Evolutionary conservation across 2,797 vertebrate species (phyloP).

Genomic region (Hydrocynus forskahlii): DNA sequence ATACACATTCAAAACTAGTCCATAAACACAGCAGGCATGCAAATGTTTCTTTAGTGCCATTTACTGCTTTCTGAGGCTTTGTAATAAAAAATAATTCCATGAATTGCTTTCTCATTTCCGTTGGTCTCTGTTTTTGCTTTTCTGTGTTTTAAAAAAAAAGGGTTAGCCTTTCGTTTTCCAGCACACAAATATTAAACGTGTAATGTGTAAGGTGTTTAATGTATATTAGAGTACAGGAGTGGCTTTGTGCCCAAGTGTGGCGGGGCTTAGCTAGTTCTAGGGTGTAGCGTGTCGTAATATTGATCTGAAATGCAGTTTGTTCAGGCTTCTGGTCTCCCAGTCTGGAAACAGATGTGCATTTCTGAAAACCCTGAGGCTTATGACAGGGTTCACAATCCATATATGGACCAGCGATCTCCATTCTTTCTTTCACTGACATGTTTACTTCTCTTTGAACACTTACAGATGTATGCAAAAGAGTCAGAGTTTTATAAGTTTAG

Average conservation of each 20-base stretch:
- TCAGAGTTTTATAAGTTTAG: too few relatives aligned
- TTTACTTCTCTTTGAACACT: not conserved
- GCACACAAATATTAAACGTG: too few relatives aligned
- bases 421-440: slow-evolving; percentile 1
- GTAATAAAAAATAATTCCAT: not conserved
- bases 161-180: not conserved
- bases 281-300: slow-evolving; percentile 46
- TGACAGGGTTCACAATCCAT: slow-evolving; percentile 20
- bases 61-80: not conserved
- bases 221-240: not conserved
- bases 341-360: slow-evolving; percentile 48
- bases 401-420: slow-evolving; percentile 32
- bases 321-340: slow-evolving; percentile 25
- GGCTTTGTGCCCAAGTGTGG: not conserved
- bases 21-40: slow-evolving; percentile 29
- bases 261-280: slow-evolving; percentile 16
- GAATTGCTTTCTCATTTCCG: not conserved
- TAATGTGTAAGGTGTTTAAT: not conserved
- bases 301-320: slow-evolving; percentile 37
- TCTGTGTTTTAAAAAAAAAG: not conserved
- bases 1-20: slow-evolving; percentile 35
- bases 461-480: too few relatives aligned
- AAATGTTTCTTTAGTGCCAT: slow-evolving; percentile 4
- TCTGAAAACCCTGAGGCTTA: slow-evolving; percentile 20
- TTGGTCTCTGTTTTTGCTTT: not conserved